A percentile compares a stretch with the other conserved stretches of the same genome.
Conservation (phyloP, 2,888 invertebrate species). For the Thumatha senex region DNA sequence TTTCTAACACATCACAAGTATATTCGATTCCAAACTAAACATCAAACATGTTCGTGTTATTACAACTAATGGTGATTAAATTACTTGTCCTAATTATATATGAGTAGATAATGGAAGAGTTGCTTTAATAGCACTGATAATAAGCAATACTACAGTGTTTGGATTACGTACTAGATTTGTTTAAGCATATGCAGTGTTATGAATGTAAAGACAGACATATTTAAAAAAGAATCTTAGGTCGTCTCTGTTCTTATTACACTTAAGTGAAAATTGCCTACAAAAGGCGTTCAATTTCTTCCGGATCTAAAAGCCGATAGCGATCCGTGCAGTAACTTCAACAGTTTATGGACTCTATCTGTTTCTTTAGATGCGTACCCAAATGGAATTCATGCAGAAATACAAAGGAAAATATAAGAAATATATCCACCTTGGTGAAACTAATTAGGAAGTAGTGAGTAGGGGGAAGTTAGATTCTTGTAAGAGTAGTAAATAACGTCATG, state of each 20-base stretch:
- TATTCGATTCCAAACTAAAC: constrained; percentile 28
- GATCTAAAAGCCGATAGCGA: background rate
- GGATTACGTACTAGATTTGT: constrained; percentile 26
- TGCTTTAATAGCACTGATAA: constrained; percentile 39
- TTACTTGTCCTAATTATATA: constrained; percentile 42
- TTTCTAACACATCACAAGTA: constrained; percentile 10
- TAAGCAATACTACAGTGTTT: constrained; percentile 25
- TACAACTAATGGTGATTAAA: constrained; percentile 42
- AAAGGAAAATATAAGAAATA: constrained; percentile 21
- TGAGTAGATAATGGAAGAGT: constrained; percentile 39
- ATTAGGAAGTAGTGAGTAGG: constrained; percentile 27
- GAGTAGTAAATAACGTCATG: background rate
- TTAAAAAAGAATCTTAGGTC: no score
- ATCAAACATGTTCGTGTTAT: constrained; percentile 33
- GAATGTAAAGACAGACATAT: no score
- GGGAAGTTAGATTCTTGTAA: no score
- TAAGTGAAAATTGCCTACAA: background rate
- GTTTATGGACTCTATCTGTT: constrained; percentile 16
- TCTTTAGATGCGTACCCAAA: constrained; percentile 26
- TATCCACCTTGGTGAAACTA: constrained; percentile 34
- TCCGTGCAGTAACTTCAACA: constrained; percentile 5
- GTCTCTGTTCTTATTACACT: background rate
- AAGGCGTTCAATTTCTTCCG: background rate
- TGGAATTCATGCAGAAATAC: constrained; percentile 6
- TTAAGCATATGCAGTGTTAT: background rate